A percentile compares a stretch with the other conserved stretches of the same genome.
phyloP scores from a whole-genome alignment of 2,797 vertebrate genomes.

The Decapterus maruadsi region DNA sequence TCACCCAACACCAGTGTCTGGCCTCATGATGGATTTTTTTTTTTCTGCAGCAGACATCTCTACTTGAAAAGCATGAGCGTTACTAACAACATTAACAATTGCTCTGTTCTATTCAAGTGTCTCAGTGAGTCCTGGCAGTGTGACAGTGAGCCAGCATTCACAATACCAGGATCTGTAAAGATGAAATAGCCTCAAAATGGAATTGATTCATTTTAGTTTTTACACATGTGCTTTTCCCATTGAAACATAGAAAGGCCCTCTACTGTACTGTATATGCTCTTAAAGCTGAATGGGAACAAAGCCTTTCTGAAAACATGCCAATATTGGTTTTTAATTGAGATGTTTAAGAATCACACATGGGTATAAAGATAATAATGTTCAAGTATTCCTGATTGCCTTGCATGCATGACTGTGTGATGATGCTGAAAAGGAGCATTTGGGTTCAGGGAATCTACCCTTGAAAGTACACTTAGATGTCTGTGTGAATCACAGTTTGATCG shows the following conservation, averaged over 20 bases:
- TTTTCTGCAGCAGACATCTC: too few relatives aligned
- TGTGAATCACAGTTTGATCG: not conserved
- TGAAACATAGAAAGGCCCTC: not conserved
- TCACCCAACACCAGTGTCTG: too few relatives aligned
- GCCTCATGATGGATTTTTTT: too few relatives aligned
- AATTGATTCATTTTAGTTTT: not conserved
- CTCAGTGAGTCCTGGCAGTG: too few relatives aligned
- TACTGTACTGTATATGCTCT: too few relatives aligned
- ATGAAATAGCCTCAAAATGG: not conserved
- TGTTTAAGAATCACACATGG: not conserved
- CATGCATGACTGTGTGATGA: not conserved
- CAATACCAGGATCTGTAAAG: not conserved
- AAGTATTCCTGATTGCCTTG: not conserved
- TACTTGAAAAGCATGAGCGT: too few relatives aligned
- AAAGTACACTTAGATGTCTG: not conserved
- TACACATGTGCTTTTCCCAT: not conserved
- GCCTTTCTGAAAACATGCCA: not conserved
- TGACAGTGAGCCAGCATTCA: too few relatives aligned
- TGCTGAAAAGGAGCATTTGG: not conserved
- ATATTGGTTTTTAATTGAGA: not conserved
- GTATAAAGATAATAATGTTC: not conserved
- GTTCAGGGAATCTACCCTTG: not conserved
- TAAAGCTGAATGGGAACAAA: too few relatives aligned
- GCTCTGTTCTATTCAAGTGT: too few relatives aligned
- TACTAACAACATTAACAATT: too few relatives aligned